phyloP scores from a whole-genome alignment of 2,888 invertebrate genomes.

The Serripes groenlandicus region DNA sequence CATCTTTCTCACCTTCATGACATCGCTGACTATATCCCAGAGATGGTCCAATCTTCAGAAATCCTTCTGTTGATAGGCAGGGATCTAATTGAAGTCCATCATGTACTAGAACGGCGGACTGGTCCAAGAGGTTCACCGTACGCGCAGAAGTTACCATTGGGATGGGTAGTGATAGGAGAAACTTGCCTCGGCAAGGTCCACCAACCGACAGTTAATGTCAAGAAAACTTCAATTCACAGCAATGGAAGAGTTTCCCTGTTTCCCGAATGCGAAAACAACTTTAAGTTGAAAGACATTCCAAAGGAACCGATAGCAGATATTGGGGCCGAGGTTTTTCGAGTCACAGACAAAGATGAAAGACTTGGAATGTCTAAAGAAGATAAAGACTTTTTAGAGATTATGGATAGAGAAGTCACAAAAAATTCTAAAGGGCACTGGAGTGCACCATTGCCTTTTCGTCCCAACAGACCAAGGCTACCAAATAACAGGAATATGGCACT shows the following conservation, averaged over 20 bases:
- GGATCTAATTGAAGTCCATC: slow-evolving; percentile 20
- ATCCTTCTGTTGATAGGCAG: slow-evolving; percentile 28
- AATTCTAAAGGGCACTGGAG: slow-evolving; percentile 44
- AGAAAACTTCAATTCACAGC: slow-evolving; percentile 8
- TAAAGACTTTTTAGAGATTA: slow-evolving; percentile 32
- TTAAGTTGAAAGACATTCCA: neutral
- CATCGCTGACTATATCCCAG: slow-evolving; percentile 8
- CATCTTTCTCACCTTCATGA: slow-evolving; percentile 20
- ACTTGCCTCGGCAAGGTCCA: slow-evolving; percentile 34
- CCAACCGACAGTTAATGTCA: slow-evolving; percentile 33
- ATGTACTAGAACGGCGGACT: slow-evolving; percentile 39
- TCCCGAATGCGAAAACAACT: slow-evolving; percentile 16
- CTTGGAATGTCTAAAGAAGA: slow-evolving; percentile 24
- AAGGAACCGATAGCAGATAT: neutral
- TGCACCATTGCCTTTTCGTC: slow-evolving; percentile 42
- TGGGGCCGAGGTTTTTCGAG: neutral
- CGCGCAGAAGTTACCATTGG: slow-evolving; percentile 45
- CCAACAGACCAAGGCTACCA: slow-evolving; percentile 33
- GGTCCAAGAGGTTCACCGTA: slow-evolving; percentile 40
- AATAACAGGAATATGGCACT: slow-evolving; percentile 52
- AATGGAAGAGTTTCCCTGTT: slow-evolving; percentile 4
- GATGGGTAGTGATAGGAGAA: slow-evolving; percentile 43
- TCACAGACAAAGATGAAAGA: slow-evolving; percentile 18
- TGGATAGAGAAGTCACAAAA: slow-evolving; percentile 42
- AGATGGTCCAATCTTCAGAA: neutral